Conservation (phyloP, 2,113 vertebrate species). For the Eurypyga helias region DNA sequence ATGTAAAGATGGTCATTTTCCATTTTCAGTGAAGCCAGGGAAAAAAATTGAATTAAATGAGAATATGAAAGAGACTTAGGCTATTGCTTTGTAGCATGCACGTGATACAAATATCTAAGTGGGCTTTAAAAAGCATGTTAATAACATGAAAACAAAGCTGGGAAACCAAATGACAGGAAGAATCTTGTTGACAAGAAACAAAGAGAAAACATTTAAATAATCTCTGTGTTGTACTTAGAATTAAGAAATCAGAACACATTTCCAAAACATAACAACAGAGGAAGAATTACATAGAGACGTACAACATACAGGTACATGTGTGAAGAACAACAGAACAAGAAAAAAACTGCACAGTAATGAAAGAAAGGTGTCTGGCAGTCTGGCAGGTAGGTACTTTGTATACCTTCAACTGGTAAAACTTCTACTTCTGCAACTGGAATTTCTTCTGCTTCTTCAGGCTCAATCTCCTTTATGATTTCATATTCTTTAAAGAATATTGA, state of each 20-base stretch:
- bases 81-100: background rate
- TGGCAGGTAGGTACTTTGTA: background rate
- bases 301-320: background rate
- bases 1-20: background rate
- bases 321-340: background rate
- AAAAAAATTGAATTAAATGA: conserved; percentile 1
- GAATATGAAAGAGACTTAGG: background rate
- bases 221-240: background rate
- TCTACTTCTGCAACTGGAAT: conserved; percentile 68
- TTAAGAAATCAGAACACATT: background rate
- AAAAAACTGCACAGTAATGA: background rate
- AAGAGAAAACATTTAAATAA: background rate
- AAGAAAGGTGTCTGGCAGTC: background rate
- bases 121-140: background rate
- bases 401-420: conserved; percentile 72
- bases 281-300: background rate
- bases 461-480: conserved; percentile 66
- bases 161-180: background rate
- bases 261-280: background rate
- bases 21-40: background rate
- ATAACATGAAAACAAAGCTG: background rate
- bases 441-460: conserved; percentile 65
- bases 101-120: background rate
- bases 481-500: conserved; percentile 81
- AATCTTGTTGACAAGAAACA: background rate